Evolutionary conservation across 2,113 vertebrate genomes (phyloP).

Genomic region (Oenanthe oenanthe): DNA sequence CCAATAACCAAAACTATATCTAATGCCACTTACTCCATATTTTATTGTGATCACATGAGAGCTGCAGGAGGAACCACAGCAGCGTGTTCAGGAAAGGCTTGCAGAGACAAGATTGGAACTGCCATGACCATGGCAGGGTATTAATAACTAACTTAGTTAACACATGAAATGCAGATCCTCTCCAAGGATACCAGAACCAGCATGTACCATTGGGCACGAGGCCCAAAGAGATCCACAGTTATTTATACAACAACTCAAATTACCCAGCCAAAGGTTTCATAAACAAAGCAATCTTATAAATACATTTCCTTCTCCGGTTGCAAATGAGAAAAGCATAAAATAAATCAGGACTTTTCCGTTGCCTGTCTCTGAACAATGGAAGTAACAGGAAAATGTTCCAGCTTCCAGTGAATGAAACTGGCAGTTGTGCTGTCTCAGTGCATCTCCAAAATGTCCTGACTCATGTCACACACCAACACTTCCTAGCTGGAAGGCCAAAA

Average conservation of each 20-base stretch:
- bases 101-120: background rate
- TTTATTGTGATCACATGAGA: background rate
- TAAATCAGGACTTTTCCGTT: fast-evolving
- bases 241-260: constrained; percentile 9
- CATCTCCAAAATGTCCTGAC: background rate
- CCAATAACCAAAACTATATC: background rate
- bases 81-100: background rate
- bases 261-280: background rate
- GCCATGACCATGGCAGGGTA: fast-evolving
- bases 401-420: background rate
- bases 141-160: background rate
- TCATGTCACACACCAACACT: fast-evolving
- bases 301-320: background rate
- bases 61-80: background rate
- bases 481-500: background rate
- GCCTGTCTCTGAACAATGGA: background rate
- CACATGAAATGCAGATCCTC: background rate
- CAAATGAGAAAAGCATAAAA: fast-evolving
- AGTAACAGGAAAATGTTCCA: background rate
- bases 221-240: background rate
- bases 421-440: fast-evolving
- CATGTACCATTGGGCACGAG: background rate
- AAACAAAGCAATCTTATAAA: background rate
- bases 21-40: background rate
- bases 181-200: background rate